Base-by-base conservation (phyloP, 1,140 invertebrate species). In the Apis cerana region DNA sequence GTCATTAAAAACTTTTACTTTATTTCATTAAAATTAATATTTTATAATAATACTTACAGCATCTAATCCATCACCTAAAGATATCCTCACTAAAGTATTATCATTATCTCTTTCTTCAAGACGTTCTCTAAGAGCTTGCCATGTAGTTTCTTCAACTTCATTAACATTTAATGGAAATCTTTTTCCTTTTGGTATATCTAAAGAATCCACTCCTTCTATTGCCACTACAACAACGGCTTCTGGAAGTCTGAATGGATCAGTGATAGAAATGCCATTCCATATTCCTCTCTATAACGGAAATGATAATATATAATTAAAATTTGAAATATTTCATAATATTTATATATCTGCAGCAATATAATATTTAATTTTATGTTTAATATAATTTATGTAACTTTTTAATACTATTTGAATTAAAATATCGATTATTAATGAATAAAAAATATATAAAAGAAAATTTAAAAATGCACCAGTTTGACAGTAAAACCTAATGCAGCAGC, bases 221-320 rank as follows among this genome's bases (percentile, higher is more conserved):
- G 96, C 95, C 56, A 98, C 94, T 56, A 95, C 95, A 48, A 98
- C 96, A 69, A 97, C 95, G 58, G 96, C 97, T 93, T 97, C 96
- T 50, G 97, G 97, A 79, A 97, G 94, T 82, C 96, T 95, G 86
- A 98, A 98, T 13, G 97, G 96, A 94, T 97, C 95, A 5, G 93
- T 94, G 67, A 97, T 95, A 52, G 93, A 95, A 75, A 98, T 89
- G 21, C 97, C 97, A 86, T 94, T 94, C 97, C 97, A 98, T 83
- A 95, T 94, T 58, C 95, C 95, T 85, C 94, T 95, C 96, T 97
- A 89, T 10, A 80, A 77, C 56, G 83, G 50, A 85, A 69, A 83
- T 17, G 70, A 58, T 75, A 61, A 77, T 27, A 19, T 52, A 27
- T 0, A 61, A 70, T 68, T 23, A 65, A 71, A 72, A 50, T 48